phyloP scores from a whole-genome alignment of 2,797 vertebrate species.

The Parotocinclus haroldoi region DNA sequence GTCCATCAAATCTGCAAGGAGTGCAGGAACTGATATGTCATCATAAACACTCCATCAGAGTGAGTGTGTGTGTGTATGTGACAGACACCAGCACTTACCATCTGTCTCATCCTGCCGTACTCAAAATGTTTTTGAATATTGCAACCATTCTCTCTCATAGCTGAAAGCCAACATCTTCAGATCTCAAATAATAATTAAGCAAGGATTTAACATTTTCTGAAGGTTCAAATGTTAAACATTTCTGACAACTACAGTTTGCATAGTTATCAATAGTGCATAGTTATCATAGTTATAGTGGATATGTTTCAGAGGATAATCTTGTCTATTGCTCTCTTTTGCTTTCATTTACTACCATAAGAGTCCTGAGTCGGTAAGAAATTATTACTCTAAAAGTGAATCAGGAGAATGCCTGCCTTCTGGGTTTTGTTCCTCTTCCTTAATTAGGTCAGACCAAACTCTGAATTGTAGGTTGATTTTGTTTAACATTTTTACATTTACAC shows the following conservation, averaged over 20 bases:
- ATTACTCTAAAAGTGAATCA: not conserved
- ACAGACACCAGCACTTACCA: slow-evolving; percentile 41
- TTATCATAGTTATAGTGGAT: not conserved
- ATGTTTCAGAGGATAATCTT: not conserved
- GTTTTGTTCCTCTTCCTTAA: slow-evolving; percentile 41
- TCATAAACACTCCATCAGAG: slow-evolving; percentile 42
- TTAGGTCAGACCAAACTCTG: slow-evolving; percentile 32
- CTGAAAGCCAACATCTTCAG: too few relatives aligned
- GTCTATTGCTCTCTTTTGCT: not conserved
- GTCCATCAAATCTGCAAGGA: slow-evolving; percentile 43
- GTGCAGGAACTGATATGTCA: slow-evolving; percentile 39
- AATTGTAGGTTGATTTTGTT: slow-evolving; percentile 16
- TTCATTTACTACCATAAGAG: not conserved
- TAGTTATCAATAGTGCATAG: too few relatives aligned
- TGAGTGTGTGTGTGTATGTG: slow-evolving; percentile 16
- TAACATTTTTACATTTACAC: too few relatives aligned
- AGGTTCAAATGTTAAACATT: too few relatives aligned
- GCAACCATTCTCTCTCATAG: too few relatives aligned
- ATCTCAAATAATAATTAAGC: not conserved
- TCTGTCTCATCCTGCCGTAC: slow-evolving; percentile 30
- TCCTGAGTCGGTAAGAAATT: too few relatives aligned
- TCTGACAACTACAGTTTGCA: too few relatives aligned
- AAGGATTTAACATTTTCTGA: slow-evolving; percentile 17
- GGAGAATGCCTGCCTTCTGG: slow-evolving; percentile 27
- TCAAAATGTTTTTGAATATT: too few relatives aligned